Evolutionary conservation across 2,797 vertebrate species (phyloP), one percentile per base, ranked within the genome.

Genomic region (Enteromius radiatus): DNA sequence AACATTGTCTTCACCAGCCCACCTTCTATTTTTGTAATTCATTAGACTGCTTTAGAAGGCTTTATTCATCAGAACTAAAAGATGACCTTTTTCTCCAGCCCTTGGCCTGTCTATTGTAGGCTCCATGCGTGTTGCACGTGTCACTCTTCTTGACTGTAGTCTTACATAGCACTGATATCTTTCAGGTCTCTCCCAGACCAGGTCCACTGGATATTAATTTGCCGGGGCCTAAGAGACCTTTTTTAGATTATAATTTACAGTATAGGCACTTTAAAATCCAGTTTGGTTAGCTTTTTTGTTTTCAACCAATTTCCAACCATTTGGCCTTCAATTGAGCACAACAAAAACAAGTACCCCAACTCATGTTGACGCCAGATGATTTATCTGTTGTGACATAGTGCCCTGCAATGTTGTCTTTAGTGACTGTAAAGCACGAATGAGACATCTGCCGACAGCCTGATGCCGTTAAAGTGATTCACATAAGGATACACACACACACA

Each of bases 391-490:
- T 82, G 38, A 73, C 64, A 68, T 41, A 67, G 28, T n/a, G 26
- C 26, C n/a, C 87, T 23, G 11, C 10, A 52, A 87, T 84, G 80
- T 84, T 89, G 89, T 90, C 74, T 92, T 88, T 54, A 91, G 81
- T 61, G 77, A 85, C 84, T 82, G 84, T 81, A 73, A 84, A 79
- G 86, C 80, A 87, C 78, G 45, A 74, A 31, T 84, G 64, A 89
- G 82, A 88, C 82, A 87, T 90, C 85, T 89, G 89, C 89, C 33
- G 86, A 76, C 79, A 88, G 76, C 61, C 56, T 88, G 81, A 81
- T 88, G 89, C 85, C 49, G 84, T 64, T 45, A 69, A 68, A 26
- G 65, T 36, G 3, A 70, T 41, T 80, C 11, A 21, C 33, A 56
- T 6, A 56, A 19, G 10, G 65, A 56, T 17, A 28, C 5, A 28